These are phyloP conservation scores for Calcarius lapponicus DNA, from an alignment of 2,797 vertebrate species.

Conservation along the genomic window DNA sequence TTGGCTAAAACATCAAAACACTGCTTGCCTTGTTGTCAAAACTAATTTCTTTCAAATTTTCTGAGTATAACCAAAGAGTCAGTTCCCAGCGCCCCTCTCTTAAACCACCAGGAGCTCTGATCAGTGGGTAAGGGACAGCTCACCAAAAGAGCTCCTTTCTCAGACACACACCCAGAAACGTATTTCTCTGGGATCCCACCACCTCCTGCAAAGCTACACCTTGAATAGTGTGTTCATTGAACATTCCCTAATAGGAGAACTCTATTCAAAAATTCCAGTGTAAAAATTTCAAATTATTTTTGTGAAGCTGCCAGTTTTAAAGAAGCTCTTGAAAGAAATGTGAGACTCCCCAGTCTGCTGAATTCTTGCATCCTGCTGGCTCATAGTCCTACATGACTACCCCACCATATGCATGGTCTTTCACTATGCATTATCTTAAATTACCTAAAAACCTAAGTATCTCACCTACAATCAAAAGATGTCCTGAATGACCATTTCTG, in stretches of 20 bases:
- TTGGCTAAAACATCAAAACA: neutral
- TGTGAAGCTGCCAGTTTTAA: neutral
- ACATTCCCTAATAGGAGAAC: neutral
- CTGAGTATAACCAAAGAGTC: neutral
- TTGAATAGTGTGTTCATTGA: neutral
- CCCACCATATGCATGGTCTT: neutral
- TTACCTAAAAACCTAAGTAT: neutral
- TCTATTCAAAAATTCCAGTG: neutral
- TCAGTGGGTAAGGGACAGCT: neutral
- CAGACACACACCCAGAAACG: neutral
- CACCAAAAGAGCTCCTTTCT: neutral
- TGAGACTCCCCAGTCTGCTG: neutral
- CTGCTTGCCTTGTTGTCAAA: neutral
- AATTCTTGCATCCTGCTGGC: neutral
- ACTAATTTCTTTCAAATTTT: neutral
- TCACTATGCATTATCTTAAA: neutral
- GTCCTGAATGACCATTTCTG: neutral
- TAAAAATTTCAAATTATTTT: neutral
- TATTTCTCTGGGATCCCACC: neutral
- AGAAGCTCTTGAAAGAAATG: neutral
- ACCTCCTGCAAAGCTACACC: neutral
- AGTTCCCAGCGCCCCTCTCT: neutral
- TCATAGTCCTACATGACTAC: neutral
- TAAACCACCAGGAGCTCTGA: neutral
- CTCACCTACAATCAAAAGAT: neutral